Base-by-base conservation (phyloP, 2,888 invertebrate genomes). In the Eulithis prunata region DNA sequence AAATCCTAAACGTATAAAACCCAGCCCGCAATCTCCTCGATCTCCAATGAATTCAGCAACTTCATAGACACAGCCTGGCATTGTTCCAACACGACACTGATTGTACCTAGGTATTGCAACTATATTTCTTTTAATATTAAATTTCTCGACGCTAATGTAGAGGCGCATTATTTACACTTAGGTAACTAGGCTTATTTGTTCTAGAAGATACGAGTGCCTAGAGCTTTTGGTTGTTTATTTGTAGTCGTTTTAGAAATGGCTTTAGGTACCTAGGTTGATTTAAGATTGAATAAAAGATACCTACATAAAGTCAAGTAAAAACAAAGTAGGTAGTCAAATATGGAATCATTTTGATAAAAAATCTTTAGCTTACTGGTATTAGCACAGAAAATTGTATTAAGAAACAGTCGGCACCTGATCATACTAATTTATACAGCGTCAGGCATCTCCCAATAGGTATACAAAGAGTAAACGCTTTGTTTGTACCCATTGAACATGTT, bases 101-200 rank as follows among this genome's bases (percentile, higher is more conserved):
- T 88, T 88, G 81, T 75, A 81, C 85, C 84, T 86, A 21, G 79
- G 80, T 85, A 85, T 81, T 81, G 83, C 80, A 78, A 76, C 78
- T 78, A 82, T 83, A 86, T 84, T 81, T 86, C 81, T 82, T 83
- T 67, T 70, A 71, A 74, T 84, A 83, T 85, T 84, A 80, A 78
- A 80, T 78, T 79, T 71, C 71, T 66, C 73, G 74, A 70, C 74
- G 69, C 61, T 76, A 72, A 76, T 73, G 71, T 72, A 70, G 71
- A 71, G 69, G 75, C 65, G 61, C 64, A 61, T 67, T 71, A 71
- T 68, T 73, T 72, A 70, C 57, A 45, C 14, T n/a, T 36, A 36
- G 36, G 3, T 28, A 41, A 47, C 28, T 54, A 47, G 53, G 6
- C 38, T 61, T 58, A 64, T 41, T 54, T 58, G 52, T 45, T 53